A percentile compares a stretch with the other conserved stretches of the same genome.
Conservation (phyloP, 2,113 vertebrate genomes). For the Tachysurus fulvidraco region DNA sequence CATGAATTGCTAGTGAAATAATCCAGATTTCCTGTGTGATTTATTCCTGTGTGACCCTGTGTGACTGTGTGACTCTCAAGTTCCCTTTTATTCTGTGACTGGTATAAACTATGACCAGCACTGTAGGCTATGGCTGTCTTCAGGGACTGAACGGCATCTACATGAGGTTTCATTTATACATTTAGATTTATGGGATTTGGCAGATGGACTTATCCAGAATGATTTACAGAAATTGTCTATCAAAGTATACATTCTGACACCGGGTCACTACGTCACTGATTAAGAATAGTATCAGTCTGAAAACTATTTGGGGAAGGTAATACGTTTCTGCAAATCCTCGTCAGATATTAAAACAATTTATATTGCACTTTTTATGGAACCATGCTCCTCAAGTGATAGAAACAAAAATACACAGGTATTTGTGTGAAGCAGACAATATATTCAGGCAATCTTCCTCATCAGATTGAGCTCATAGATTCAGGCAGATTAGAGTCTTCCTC, state of each 20-base stretch:
- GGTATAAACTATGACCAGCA: background rate
- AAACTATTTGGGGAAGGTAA: no score
- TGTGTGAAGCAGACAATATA: background rate
- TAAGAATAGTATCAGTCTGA: no score
- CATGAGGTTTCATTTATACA: background rate
- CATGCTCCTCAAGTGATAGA: no score
- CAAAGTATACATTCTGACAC: no score
- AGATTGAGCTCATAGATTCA: no score
- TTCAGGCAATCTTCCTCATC: background rate
- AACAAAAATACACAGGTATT: background rate
- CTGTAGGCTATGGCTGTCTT: background rate
- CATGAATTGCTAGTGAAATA: background rate
- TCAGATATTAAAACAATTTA: no score
- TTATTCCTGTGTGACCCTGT: constrained; percentile 1
- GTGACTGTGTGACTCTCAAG: background rate
- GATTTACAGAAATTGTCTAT: no score
- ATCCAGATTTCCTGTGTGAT: background rate
- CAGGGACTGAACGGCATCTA: background rate
- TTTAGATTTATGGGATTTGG: no score
- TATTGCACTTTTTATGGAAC: no score
- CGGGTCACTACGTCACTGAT: no score
- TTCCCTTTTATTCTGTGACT: background rate
- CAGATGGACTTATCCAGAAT: no score
- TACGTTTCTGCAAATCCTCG: background rate
- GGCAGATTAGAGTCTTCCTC: no score